Evolutionary conservation across 2,888 invertebrate genomes (phyloP).

Genomic region (Euspilapteryx auroguttella): DNA sequence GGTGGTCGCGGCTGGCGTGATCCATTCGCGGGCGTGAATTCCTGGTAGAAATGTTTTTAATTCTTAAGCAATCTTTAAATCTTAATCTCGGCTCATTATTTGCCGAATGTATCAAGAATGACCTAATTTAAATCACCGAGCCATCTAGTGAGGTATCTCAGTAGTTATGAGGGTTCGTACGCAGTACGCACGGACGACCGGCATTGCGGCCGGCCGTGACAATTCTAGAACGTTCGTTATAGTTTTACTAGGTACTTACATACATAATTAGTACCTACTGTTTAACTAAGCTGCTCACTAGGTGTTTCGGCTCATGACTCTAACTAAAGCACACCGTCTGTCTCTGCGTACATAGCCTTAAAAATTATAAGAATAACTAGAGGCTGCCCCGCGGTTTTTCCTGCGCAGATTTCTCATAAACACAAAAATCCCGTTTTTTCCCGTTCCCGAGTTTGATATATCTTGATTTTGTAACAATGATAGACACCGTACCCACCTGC

Average conservation of each 20-base stretch:
- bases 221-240: too few species aligned
- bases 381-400: not conserved
- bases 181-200: not conserved
- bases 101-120: not conserved
- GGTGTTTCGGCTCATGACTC: not conserved
- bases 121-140: slow-evolving; percentile 19
- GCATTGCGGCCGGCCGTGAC: not conserved
- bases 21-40: slow-evolving; percentile 81
- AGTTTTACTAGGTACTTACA: too few species aligned
- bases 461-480: slow-evolving; percentile 64
- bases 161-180: not conserved
- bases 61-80: not conserved
- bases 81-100: not conserved
- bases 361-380: not conserved
- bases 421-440: too few species aligned
- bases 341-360: not conserved
- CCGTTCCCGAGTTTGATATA: too few species aligned
- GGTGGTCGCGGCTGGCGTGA: slow-evolving; percentile 66
- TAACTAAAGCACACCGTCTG: not conserved
- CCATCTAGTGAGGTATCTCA: not conserved
- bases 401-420: too few species aligned
- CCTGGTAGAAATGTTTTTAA: slow-evolving; percentile 17
- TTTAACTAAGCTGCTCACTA: not conserved
- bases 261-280: not conserved
- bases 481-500: slow-evolving; percentile 33